Evolutionary conservation across 2,113 vertebrate genomes (phyloP).

Genomic region (Onychostruthus taczanowskii): DNA sequence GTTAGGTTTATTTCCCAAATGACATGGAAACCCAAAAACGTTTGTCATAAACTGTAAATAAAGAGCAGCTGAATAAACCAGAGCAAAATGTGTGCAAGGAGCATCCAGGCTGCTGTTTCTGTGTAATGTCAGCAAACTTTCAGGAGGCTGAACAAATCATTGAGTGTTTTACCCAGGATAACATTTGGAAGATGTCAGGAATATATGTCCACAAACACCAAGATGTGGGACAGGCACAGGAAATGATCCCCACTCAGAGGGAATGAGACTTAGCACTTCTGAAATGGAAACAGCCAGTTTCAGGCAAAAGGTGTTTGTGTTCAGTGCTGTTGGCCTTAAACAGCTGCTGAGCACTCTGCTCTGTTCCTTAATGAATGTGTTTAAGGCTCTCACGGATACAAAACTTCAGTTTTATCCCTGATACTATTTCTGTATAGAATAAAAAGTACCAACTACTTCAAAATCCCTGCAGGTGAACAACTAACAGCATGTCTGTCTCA

Average conservation of each 20-base stretch:
- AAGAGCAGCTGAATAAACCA: not conserved
- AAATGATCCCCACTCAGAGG: not conserved
- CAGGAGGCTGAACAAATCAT: not conserved
- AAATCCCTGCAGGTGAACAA: not conserved
- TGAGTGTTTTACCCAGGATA: not conserved
- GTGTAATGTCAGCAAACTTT: not conserved
- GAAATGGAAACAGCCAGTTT: not conserved
- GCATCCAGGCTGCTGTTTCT: not conserved
- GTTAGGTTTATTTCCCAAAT: not conserved
- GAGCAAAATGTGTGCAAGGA: not conserved
- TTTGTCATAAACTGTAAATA: not conserved
- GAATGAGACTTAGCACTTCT: not conserved
- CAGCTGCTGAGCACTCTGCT: not conserved
- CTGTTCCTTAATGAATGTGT: not conserved
- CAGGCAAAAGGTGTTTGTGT: not conserved
- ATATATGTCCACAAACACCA: not conserved
- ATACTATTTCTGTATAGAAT: not conserved
- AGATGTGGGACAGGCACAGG: not conserved
- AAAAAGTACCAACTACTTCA: not conserved
- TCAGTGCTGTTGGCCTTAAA: not conserved
- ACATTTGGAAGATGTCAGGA: not conserved
- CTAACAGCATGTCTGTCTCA: accelerated
- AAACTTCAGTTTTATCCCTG: not conserved
- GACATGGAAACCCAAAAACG: not conserved
- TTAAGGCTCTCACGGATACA: not conserved